Percentiles rank a stretch among this genome's conserved stretches.
Conservation (phyloP, 2,797 vertebrate genomes). For the Lemur catta region DNA sequence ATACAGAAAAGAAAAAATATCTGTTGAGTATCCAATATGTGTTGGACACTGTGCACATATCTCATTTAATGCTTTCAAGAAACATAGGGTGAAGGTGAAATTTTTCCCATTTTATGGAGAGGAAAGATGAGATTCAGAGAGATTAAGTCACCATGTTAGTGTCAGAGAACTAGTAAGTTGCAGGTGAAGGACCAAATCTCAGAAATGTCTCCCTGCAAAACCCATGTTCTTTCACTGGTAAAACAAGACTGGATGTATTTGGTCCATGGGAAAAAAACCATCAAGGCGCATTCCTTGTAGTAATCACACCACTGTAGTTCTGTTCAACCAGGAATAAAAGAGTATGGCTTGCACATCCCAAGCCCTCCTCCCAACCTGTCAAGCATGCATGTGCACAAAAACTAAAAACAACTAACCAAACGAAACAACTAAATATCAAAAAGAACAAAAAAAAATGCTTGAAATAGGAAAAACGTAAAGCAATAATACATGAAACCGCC, state of each 20-base stretch:
- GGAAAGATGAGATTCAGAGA: neutral
- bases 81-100: neutral
- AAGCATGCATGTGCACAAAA: accelerated
- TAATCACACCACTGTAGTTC: neutral
- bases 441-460: neutral
- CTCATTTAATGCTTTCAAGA: neutral
- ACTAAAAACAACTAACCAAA: neutral
- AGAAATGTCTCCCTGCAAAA: neutral
- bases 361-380: neutral
- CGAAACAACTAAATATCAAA: neutral
- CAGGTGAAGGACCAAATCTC: neutral
- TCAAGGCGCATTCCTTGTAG: neutral
- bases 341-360: neutral
- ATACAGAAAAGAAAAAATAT: neutral
- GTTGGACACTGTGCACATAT: neutral
- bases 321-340: neutral
- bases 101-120: neutral
- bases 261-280: neutral
- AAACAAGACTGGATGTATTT: neutral
- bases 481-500: neutral
- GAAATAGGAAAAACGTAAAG: neutral
- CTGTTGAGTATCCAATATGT: neutral
- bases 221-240: neutral
- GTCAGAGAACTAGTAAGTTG: neutral
- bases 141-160: neutral